phyloP scores from a whole-genome alignment of 2,888 invertebrate species.

The Xestia c-nigrum region DNA sequence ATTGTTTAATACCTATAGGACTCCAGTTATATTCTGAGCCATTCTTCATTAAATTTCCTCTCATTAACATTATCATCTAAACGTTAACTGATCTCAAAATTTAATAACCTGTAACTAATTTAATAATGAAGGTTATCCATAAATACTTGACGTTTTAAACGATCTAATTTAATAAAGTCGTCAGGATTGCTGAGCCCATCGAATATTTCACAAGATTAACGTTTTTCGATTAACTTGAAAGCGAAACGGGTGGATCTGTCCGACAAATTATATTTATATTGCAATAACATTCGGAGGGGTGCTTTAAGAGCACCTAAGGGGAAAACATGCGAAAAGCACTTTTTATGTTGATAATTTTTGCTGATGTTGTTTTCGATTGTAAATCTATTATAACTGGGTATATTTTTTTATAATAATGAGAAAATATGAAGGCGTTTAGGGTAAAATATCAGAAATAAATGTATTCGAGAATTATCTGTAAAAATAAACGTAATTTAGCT shows the following conservation, averaged over 20 bases:
- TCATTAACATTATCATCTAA: constrained; percentile 10
- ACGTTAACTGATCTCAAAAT: constrained; percentile 30
- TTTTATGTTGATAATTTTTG: constrained; percentile 41
- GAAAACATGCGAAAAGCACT: constrained; percentile 40
- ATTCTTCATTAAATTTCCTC: background rate
- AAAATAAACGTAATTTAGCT: constrained; percentile 19
- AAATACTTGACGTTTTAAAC: constrained; percentile 50
- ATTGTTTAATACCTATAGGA: background rate
- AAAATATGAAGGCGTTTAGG: background rate
- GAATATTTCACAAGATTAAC: constrained; percentile 63
- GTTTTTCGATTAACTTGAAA: constrained; percentile 64
- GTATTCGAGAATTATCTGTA: background rate
- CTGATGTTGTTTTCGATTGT: constrained; percentile 45
- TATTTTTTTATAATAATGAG: constrained; percentile 14
- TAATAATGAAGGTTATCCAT: constrained; percentile 39
- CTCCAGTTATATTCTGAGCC: background rate
- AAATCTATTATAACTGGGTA: constrained; percentile 27
- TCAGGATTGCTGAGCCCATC: constrained; percentile 33
- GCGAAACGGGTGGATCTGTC: constrained; percentile 41
- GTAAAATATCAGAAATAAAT: background rate
- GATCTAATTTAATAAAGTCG: constrained; percentile 60
- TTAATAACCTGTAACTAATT: constrained; percentile 58
- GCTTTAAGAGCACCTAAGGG: constrained; percentile 40
- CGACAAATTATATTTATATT: constrained; percentile 64
- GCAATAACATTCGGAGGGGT: constrained; percentile 55